phyloP scores from a whole-genome alignment of 2,888 invertebrate species.

The Leucoma salicis region DNA sequence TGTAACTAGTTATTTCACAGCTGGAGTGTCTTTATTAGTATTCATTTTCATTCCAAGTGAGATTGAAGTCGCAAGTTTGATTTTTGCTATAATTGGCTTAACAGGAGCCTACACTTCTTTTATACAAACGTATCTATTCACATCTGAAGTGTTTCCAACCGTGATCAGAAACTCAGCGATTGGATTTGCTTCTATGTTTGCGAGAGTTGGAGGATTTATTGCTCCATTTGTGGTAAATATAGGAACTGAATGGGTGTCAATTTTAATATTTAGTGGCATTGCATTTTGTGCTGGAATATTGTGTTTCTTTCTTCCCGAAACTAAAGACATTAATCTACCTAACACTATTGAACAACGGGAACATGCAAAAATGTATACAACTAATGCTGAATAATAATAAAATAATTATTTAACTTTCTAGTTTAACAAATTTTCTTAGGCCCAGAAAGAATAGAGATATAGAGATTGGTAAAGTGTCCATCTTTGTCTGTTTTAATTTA shows the following conservation, averaged over 20 bases:
- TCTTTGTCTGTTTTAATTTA: too few species aligned
- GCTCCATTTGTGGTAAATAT: slow-evolving; percentile 86
- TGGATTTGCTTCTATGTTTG: slow-evolving; percentile 87
- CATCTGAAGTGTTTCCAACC: slow-evolving; percentile 91
- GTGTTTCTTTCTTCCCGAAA: slow-evolving; percentile 66
- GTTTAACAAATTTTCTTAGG: too few species aligned
- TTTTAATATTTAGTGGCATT: slow-evolving; percentile 58
- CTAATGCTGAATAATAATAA: too few species aligned
- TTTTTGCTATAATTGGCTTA: slow-evolving; percentile 87
- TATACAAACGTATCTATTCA: slow-evolving; percentile 86
- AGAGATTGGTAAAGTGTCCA: too few species aligned
- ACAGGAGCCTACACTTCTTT: slow-evolving; percentile 87
- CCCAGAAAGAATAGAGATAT: too few species aligned
- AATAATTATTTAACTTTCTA: too few species aligned
- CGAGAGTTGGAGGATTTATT: slow-evolving; percentile 85
- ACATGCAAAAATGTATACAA: slow-evolving; percentile 15
- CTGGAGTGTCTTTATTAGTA: slow-evolving; percentile 56
- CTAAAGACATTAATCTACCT: slow-evolving; percentile 58
- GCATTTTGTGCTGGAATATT: slow-evolving; percentile 58
- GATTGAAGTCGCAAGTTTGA: slow-evolving; percentile 76
- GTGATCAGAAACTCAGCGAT: slow-evolving; percentile 90
- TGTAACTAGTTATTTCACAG: slow-evolving; percentile 50
- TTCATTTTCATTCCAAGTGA: slow-evolving; percentile 59
- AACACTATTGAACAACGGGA: slow-evolving; percentile 67
- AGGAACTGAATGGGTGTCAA: slow-evolving; percentile 63